Evolutionary conservation across 2,797 vertebrate genomes (phyloP), one percentile per base, ranked within the genome.

Genomic region (Pipistrellus kuhlii): DNA sequence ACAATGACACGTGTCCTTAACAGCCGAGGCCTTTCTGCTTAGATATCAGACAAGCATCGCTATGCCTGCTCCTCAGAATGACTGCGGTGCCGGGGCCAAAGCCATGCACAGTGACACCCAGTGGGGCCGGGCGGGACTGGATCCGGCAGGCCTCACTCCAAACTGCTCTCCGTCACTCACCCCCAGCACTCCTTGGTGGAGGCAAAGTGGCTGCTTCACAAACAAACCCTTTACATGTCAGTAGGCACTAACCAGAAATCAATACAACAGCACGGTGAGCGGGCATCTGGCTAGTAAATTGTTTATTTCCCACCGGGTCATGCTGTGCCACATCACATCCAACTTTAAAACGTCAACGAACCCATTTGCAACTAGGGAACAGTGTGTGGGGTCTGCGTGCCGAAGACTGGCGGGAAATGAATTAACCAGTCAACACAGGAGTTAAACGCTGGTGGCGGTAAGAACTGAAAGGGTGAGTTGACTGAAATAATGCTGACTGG

Each of bases 401-500:
- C 93, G 27, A 46, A 35, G 97, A 92, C 46, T 92, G 85, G 84
- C 69, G 86, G 91, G 96, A 97, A 51, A 97, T 86, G 30, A 76
- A 96, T 97, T 85, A 96, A 93, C 96, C 96, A 96, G 97, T 97
- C 96, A 96, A 51, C 89, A 66, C 95, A 10, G 84, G 96, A 96
- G 96, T 97, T 95, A 96, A 97, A 95, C 4, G 68, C 97, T 84
- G 94, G 89, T 84, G 14, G 20, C 48, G 94, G 21, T 88, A 94
- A 93, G 62, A 96, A 46, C 57, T 89, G 75, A 35, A 87, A 97
- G 64, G 10, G 92, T 95, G 30, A 96, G 6, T 89, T 77, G 94
- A 71, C 93, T 94, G 30, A 85, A 90, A 96, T 77, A 93, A 92
- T 55, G 46, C 66, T 97, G 97, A 96, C 94, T 94, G 27, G 30